phyloP scores from a whole-genome alignment of 2,888 invertebrate species.

The Xestia c-nigrum region DNA sequence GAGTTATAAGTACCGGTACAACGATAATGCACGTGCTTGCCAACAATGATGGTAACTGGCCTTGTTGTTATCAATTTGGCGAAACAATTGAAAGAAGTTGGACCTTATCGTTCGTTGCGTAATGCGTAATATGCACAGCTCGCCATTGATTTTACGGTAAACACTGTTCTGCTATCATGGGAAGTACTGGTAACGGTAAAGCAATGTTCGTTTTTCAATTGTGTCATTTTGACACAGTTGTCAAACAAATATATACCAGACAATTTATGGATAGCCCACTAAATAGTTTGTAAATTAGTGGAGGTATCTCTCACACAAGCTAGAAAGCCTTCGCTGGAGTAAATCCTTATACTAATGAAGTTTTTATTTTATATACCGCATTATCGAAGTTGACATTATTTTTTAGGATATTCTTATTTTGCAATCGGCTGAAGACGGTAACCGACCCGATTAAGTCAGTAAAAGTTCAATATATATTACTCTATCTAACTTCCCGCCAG shows the following conservation, averaged over 20 bases:
- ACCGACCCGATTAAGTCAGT: neutral
- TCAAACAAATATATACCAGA: neutral
- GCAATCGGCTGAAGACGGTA: neutral
- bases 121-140: neutral
- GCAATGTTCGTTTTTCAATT: neutral
- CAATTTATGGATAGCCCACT: neutral
- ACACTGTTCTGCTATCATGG: neutral
- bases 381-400: neutral
- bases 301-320: neutral
- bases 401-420: neutral
- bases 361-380: neutral
- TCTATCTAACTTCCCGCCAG: neutral
- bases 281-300: neutral
- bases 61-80: slow-evolving; percentile 16
- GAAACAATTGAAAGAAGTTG: slow-evolving; percentile 20
- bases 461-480: neutral
- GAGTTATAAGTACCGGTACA: neutral
- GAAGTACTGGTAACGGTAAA: neutral
- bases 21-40: slow-evolving; percentile 14
- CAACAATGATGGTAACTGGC: slow-evolving; percentile 11
- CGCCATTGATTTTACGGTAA: neutral
- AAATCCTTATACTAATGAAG: neutral
- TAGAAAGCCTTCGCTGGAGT: neutral
- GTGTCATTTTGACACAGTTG: neutral
- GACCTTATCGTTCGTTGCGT: neutral